Evolutionary conservation across 2,888 invertebrate species (phyloP), one percentile per base, ranked within the genome.

Genomic region (Cataglyphis albicans): DNA sequence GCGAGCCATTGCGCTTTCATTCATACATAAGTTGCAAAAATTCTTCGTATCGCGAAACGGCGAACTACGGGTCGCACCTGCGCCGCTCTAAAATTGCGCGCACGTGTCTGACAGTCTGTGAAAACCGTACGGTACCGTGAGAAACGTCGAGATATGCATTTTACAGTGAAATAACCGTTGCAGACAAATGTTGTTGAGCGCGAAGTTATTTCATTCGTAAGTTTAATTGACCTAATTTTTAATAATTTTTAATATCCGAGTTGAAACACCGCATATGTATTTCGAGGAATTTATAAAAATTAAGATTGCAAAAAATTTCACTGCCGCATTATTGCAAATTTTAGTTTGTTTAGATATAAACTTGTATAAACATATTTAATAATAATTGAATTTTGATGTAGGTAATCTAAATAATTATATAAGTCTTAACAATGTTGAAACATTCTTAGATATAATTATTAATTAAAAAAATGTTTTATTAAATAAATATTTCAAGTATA

Each of bases 21-120:
- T 75, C 65, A 57, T 65, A 65, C 38, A 55, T 41, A 76, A 76
- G 76, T 67, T 29, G 65, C 29, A 15, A 38, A 55, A 57, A 76
- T 76, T 76, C 67, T 57, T 67, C n/a, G 76, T 41, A 10, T 76
- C 55, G 55, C 15, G 41, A 76, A 41, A 57, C 63, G 38, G 44
- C 4, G n/a, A 55, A 55, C 25, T 15, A 12, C 15, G 7, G 1
- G 10, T 9, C 25, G 18, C 65, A 76, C n/a, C 76, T 76, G 76
- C 75, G 55, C 25, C 29, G 52, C 25, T 57, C n/a, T 12, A n/a
- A 73, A 73, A 65, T 67, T 41, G 32, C 41, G 41, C 41, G 55
- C 65, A 65, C 65, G 76, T 76, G 65, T 29, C 32, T 15, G 55
- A 9, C 55, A 65, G 65, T 67, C 41, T 41, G 32, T 10, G 25